A percentile compares a stretch with the other conserved stretches of the same genome.
These are phyloP conservation scores for Falco naumanni DNA, from an alignment of 2,797 vertebrate species.

Conservation along the genomic window DNA sequence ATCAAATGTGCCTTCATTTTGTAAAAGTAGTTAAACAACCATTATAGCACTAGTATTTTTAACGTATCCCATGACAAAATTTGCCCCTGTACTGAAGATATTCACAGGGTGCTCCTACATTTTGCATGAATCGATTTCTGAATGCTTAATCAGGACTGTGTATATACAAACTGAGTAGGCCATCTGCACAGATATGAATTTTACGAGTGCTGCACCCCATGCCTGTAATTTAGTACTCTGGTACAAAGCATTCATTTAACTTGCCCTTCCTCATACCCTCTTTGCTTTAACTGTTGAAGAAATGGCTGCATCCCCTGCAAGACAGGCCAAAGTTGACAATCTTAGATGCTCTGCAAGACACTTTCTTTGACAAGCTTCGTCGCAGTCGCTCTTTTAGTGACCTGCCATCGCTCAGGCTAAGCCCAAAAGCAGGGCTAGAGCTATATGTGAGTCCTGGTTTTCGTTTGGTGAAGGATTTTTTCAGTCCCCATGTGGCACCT, in stretches of 20 bases:
- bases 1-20: background rate
- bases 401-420: constrained; percentile 91
- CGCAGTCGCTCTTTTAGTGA: constrained; percentile 95
- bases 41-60: background rate
- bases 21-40: background rate
- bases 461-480: constrained; percentile 50
- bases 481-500: background rate
- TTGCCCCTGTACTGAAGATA: background rate
- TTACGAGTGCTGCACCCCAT: background rate
- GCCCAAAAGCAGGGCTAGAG: constrained; percentile 92
- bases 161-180: background rate
- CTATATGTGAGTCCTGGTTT: constrained; percentile 91
- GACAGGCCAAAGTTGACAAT: constrained; percentile 90
- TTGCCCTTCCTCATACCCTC: constrained; percentile 50
- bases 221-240: constrained; percentile 4
- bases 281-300: constrained; percentile 82
- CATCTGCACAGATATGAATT: background rate
- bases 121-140: background rate
- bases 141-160: background rate
- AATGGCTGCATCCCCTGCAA: constrained; percentile 87
- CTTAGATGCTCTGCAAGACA: constrained; percentile 91
- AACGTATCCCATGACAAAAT: background rate
- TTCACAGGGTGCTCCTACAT: background rate
- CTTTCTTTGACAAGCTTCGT: constrained; percentile 94
- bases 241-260: constrained; percentile 64